These are phyloP conservation scores for Drosophila subobscura DNA, from an alignment of 1,140 invertebrate species.

Conservation along the genomic window DNA sequence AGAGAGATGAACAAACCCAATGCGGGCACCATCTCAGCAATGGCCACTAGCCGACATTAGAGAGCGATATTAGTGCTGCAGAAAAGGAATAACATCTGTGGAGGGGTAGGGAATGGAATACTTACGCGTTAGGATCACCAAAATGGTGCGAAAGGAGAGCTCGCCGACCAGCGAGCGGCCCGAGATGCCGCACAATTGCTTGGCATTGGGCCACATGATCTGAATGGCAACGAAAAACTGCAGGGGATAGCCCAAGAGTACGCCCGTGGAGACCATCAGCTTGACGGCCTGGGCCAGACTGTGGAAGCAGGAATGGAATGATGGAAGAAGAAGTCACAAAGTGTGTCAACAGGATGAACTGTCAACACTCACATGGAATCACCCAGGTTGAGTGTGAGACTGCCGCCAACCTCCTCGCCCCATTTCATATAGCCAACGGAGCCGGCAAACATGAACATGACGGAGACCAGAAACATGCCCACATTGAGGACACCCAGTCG, in stretches of 20 bases:
- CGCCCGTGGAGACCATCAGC: constrained; percentile 89
- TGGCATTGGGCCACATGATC: constrained; percentile 86
- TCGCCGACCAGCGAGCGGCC: constrained; percentile 84
- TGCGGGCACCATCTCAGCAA: constrained; percentile 92
- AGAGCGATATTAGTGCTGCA: neutral
- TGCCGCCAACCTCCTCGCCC: constrained; percentile 88
- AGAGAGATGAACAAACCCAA: constrained; percentile 94
- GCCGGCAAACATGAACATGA: constrained; percentile 91
- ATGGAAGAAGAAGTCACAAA: neutral
- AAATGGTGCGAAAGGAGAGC: constrained; percentile 86
- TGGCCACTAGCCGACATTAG: constrained; percentile 85
- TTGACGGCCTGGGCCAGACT: constrained; percentile 86
- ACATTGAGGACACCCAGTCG: constrained; percentile 92
- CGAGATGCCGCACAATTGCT: constrained; percentile 49
- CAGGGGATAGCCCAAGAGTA: constrained; percentile 90
- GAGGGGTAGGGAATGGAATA: constrained; percentile 15
- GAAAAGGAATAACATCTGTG: too few species aligned
- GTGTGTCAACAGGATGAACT: too few species aligned
- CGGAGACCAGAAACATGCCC: constrained; percentile 87
- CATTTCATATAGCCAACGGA: constrained; percentile 94
- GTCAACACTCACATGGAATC: constrained; percentile 69
- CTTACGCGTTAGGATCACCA: constrained; percentile 91
- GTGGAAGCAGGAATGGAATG: constrained; percentile 14
- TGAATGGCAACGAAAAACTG: constrained; percentile 93
- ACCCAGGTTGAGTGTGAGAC: constrained; percentile 89